A percentile compares a stretch with the other conserved stretches of the same genome.
These are phyloP conservation scores for Strigamia maritima DNA, from an alignment of 2,888 invertebrate species.

Conservation along the genomic window DNA sequence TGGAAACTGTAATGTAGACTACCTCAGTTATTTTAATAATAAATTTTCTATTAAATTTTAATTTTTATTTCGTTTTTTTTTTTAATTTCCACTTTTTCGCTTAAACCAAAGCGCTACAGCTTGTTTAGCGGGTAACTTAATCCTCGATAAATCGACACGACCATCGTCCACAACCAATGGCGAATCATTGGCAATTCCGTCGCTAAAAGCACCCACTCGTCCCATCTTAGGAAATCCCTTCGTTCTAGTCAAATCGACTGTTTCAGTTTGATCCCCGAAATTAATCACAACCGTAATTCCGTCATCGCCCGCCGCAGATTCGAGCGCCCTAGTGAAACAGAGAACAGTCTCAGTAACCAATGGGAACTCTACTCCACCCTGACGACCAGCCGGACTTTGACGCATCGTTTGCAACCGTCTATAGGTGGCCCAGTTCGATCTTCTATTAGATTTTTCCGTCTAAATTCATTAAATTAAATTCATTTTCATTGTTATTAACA, in stretches of 20 bases:
- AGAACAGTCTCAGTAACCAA: background rate
- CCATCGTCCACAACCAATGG: background rate
- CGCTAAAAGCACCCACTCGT: background rate
- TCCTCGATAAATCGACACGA: background rate
- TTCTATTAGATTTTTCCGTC: slow-evolving; percentile 39
- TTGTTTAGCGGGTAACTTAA: background rate
- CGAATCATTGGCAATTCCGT: background rate
- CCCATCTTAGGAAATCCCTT: slow-evolving; percentile 10
- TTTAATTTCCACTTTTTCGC: background rate
- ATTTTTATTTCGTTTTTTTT: slow-evolving; percentile 24
- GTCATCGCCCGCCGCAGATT: no score
- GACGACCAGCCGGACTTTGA: slow-evolving; percentile 42
- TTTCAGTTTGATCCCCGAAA: slow-evolving; percentile 57
- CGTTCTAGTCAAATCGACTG: slow-evolving; percentile 57
- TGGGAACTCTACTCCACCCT: slow-evolving; percentile 40
- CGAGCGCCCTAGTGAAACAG: background rate
- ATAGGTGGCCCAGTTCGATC: slow-evolving; percentile 44
- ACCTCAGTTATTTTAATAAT: background rate
- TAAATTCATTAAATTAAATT: slow-evolving; percentile 40
- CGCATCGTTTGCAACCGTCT: slow-evolving; percentile 42
- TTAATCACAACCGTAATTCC: slow-evolving; percentile 72
- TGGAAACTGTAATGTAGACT: no score
- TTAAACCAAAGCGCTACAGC: background rate
- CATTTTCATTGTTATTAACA: no score
- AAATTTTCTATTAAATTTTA: background rate